These are phyloP conservation scores for Heliconius nattereri DNA, from an alignment of 1,140 invertebrate species.

Conservation along the genomic window DNA sequence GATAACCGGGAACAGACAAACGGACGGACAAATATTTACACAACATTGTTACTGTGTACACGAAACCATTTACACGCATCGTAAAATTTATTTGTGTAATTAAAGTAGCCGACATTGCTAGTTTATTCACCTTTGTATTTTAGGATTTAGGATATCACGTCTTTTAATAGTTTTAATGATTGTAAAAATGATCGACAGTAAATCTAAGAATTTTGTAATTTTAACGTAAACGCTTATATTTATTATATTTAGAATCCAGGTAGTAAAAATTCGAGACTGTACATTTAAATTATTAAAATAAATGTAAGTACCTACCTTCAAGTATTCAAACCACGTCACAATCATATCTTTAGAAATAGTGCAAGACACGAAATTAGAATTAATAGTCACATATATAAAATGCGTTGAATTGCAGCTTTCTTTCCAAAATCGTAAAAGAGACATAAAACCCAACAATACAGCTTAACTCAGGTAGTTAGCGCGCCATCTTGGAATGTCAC, in stretches of 20 bases:
- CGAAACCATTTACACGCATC: constrained; percentile 36
- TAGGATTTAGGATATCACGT: constrained; percentile 1
- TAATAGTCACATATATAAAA: constrained; percentile 3
- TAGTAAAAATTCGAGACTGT: too few relatives aligned
- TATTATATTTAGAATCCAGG: too few relatives aligned
- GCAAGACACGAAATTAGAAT: background rate
- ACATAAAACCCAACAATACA: constrained; percentile 46
- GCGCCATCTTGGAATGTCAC: constrained; percentile 49
- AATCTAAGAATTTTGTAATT: too few relatives aligned
- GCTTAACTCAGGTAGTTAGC: constrained; percentile 53
- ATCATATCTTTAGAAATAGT: background rate
- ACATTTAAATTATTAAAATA: too few relatives aligned
- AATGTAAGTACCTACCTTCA: too few relatives aligned
- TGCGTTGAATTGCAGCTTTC: constrained; percentile 27
- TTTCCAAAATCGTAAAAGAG: constrained; percentile 41
- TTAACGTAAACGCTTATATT: too few relatives aligned
- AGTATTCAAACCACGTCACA: background rate
- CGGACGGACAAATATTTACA: constrained; percentile 43
- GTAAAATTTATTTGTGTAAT: constrained; percentile 44
- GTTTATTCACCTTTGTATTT: constrained; percentile 38
- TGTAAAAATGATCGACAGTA: too few relatives aligned
- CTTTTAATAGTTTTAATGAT: background rate
- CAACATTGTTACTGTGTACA: constrained; percentile 37
- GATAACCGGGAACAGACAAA: constrained; percentile 36
- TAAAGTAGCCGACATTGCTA: constrained; percentile 38